Percentiles rank a stretch among this genome's conserved stretches.
Conservation (phyloP, 2,113 vertebrate species). For the Charina bottae region DNA sequence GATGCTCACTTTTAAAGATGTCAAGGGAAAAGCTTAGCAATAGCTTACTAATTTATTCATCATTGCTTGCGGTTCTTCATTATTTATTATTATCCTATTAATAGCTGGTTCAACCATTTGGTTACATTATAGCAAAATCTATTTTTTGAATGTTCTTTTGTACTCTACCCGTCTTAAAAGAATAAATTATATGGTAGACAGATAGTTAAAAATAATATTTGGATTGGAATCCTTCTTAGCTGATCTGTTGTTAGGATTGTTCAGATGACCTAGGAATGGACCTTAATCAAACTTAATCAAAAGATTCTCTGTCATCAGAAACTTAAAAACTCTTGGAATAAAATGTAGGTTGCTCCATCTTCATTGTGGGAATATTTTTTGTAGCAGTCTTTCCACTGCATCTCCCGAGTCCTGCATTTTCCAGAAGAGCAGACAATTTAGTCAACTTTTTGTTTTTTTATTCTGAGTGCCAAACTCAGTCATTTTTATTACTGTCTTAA, state of each 20-base stretch:
- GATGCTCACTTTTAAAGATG: background rate
- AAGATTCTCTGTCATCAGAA: background rate
- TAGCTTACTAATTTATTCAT: too few relatives aligned
- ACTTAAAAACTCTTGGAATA: background rate
- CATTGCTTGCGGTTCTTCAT: too few relatives aligned
- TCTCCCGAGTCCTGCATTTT: background rate
- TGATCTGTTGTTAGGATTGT: background rate
- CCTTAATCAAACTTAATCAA: background rate
- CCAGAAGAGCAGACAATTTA: slow-evolving; percentile 1
- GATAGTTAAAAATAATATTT: background rate
- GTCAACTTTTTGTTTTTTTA: background rate
- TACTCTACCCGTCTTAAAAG: background rate
- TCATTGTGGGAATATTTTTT: background rate
- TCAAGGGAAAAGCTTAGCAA: too few relatives aligned
- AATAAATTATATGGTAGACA: background rate
- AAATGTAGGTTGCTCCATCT: background rate
- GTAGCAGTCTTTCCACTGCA: background rate
- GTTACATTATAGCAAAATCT: background rate
- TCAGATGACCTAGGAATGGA: background rate
- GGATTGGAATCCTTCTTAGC: background rate
- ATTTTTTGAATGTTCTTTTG: background rate
- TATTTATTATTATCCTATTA: too few relatives aligned
- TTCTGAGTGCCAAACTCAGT: slow-evolving; percentile 15
- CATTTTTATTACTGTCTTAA: slow-evolving; percentile 46
- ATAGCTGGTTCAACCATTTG: background rate